Evolutionary conservation across 2,113 vertebrate species (phyloP).

Genomic region (Rhinichthys klamathensis): DNA sequence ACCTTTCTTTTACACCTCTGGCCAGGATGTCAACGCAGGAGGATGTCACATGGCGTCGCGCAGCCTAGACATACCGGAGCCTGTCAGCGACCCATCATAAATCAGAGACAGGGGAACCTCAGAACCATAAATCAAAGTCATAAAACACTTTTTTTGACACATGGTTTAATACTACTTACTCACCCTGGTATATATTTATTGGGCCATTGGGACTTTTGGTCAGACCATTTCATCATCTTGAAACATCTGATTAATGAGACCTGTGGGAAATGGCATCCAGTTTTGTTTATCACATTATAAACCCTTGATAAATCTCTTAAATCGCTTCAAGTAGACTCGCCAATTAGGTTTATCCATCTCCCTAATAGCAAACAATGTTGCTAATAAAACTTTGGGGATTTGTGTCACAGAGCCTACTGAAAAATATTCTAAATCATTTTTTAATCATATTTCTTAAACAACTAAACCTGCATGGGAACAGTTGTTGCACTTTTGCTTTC

Average conservation of each 20-base stretch:
- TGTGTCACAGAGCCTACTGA: not conserved
- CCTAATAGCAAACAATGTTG: slow-evolving; percentile 29
- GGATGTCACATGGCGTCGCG: too few relatives aligned
- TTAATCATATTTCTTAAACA: not conserved
- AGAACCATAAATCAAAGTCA: too few relatives aligned
- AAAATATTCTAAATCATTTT: not conserved
- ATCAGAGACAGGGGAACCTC: too few relatives aligned
- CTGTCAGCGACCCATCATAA: too few relatives aligned
- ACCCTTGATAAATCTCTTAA: slow-evolving; percentile 6
- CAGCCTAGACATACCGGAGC: too few relatives aligned
- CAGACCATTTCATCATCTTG: slow-evolving; percentile 37
- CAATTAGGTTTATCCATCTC: not conserved
- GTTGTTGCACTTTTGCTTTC: not conserved
- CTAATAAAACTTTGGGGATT: slow-evolving; percentile 51
- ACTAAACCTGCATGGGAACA: not conserved
- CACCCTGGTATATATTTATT: not conserved
- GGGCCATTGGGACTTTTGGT: not conserved
- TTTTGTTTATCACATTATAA: slow-evolving; percentile 28
- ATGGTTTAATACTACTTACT: too few relatives aligned
- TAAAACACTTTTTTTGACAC: too few relatives aligned
- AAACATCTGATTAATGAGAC: slow-evolving; percentile 39
- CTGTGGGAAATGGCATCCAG: slow-evolving; percentile 33
- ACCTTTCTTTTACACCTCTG: too few relatives aligned
- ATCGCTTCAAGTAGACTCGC: not conserved
- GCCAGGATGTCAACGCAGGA: too few relatives aligned